A percentile compares a stretch with the other conserved stretches of the same genome.
phyloP scores from a whole-genome alignment of 2,888 invertebrate species.

The Gortyna flavago region DNA sequence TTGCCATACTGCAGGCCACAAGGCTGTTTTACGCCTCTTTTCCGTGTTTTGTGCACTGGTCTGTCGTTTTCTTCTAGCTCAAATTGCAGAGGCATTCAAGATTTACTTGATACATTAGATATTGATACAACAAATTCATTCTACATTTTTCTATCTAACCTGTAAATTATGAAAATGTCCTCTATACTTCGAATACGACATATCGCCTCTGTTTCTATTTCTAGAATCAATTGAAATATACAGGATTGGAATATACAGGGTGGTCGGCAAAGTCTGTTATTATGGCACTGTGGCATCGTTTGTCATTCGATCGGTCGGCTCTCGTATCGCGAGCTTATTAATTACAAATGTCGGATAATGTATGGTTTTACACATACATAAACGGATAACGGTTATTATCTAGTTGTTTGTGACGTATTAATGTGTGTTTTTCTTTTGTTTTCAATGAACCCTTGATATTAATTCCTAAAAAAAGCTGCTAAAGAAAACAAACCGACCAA shows the following conservation, averaged over 20 bases:
- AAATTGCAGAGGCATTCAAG: neutral
- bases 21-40: too few species aligned
- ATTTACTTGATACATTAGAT: too few species aligned
- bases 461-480: neutral
- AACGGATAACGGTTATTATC: conserved; percentile 1
- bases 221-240: too few species aligned
- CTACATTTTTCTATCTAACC: neutral
- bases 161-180: neutral
- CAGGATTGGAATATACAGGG: neutral
- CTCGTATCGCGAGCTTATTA: conserved; percentile 22
- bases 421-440: neutral
- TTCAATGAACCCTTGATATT: neutral
- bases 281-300: conserved; percentile 33
- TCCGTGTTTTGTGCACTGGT: neutral
- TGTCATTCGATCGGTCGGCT: conserved; percentile 47
- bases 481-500: neutral
- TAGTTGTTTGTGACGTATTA: conserved; percentile 9
- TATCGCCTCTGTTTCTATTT: neutral
- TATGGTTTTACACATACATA: conserved; percentile 7
- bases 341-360: conserved; percentile 31
- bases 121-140: too few species aligned
- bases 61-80: neutral
- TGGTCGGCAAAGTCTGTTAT: conserved; percentile 22
- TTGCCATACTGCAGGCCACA: neutral
- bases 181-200: neutral